phyloP scores from a whole-genome alignment of 2,888 invertebrate species.

The Metacarcinus magister region DNA sequence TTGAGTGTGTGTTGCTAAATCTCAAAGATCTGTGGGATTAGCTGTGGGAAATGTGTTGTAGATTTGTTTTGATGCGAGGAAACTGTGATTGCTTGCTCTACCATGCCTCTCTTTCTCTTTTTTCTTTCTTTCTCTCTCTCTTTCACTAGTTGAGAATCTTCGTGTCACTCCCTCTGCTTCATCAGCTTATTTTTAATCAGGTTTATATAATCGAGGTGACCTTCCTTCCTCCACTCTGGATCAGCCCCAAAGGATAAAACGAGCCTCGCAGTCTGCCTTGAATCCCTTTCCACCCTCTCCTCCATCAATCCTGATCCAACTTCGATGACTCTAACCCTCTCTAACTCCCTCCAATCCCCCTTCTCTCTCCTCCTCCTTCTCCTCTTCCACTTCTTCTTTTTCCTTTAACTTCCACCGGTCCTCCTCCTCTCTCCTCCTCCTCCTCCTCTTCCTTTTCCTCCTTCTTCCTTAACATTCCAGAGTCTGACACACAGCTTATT shows the following conservation, averaged over 20 bases:
- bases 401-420: not conserved
- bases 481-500: no score
- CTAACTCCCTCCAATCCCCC: not conserved
- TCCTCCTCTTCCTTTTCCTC: not conserved
- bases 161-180: not conserved
- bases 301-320: conserved; percentile 7
- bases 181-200: not conserved
- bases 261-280: not conserved
- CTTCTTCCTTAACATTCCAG: not conserved
- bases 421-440: conserved; percentile 27
- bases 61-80: not conserved
- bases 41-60: not conserved
- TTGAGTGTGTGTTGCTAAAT: not conserved
- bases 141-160: not conserved
- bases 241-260: not conserved
- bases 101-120: not conserved
- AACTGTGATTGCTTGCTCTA: conserved; percentile 3
- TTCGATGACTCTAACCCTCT: not conserved
- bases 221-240: not conserved
- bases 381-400: not conserved
- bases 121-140: not conserved
- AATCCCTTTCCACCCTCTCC: not conserved
- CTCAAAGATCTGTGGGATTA: not conserved
- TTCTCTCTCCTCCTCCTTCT: no score
- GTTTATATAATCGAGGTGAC: not conserved